Evolutionary conservation across 2,797 vertebrate species (phyloP).

Genomic region (Miichthys miiuy): DNA sequence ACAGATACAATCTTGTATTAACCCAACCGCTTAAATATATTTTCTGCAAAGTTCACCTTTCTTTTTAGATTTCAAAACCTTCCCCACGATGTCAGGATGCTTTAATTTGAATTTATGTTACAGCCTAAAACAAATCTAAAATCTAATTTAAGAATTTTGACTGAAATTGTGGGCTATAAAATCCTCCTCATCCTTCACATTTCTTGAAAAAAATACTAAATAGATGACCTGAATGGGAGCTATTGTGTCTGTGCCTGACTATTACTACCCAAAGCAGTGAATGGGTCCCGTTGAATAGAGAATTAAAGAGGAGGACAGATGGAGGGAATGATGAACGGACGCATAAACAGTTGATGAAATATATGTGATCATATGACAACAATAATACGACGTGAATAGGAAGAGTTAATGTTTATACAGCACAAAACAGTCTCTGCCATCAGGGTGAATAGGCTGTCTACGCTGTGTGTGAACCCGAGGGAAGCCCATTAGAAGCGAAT

Average conservation of each 20-base stretch:
- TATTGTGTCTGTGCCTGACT: not conserved
- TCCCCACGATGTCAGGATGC: too few species aligned
- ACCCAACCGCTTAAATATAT: too few species aligned
- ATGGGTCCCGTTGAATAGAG: not conserved
- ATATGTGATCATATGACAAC: not conserved
- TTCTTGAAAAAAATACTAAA: too few species aligned
- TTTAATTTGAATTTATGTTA: too few species aligned
- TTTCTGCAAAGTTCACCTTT: too few species aligned
- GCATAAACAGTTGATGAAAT: not conserved
- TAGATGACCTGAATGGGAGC: too few species aligned
- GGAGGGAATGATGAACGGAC: not conserved
- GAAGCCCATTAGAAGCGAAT: conserved; percentile 47
- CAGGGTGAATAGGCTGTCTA: conserved; percentile 35
- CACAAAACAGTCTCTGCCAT: not conserved
- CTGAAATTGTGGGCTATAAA: too few species aligned
- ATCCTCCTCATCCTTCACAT: too few species aligned
- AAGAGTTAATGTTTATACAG: not conserved
- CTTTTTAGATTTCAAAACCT: too few species aligned
- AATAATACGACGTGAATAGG: not conserved
- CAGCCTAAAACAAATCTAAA: too few species aligned
- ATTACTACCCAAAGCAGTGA: not conserved
- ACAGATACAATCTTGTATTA: too few species aligned
- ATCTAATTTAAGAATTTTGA: too few species aligned
- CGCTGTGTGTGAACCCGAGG: conserved; percentile 17
- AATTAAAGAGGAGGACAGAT: not conserved